Conservation (phyloP, 2,113 vertebrate genomes). For the Zosterops pallidus region DNA sequence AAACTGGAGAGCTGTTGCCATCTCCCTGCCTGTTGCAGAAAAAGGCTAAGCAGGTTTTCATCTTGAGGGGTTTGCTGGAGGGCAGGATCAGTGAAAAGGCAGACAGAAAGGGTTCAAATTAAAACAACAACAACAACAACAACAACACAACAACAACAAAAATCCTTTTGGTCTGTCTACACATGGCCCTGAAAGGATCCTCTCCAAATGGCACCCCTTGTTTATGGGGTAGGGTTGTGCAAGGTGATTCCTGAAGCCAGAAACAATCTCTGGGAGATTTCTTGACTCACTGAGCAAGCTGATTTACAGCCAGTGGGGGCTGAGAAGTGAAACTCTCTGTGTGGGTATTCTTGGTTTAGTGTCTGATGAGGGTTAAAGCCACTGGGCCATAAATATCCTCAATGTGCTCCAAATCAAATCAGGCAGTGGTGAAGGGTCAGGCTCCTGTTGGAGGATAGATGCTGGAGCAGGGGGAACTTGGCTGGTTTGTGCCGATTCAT, state of each 20-base stretch:
- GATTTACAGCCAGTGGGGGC: not conserved
- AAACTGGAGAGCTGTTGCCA: not conserved
- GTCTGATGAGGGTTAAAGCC: not conserved
- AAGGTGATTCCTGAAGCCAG: not conserved
- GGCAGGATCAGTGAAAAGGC: not conserved
- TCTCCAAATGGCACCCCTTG: not conserved
- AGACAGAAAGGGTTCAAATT: not conserved
- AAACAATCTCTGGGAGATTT: not conserved
- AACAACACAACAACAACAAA: not conserved
- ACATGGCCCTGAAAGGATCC: not conserved
- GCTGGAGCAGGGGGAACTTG: not conserved
- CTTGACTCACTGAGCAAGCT: not conserved
- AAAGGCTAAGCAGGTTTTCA: conserved; percentile 53
- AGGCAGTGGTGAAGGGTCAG: not conserved
- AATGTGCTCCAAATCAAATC: not conserved
- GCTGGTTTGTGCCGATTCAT: not conserved
- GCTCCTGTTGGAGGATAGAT: not conserved
- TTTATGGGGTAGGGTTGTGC: not conserved
- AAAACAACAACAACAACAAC: not conserved
- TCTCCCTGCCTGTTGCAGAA: not conserved
- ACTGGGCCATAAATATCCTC: conserved; percentile 21
- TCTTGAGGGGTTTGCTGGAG: conserved; percentile 47
- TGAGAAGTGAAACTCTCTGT: not conserved
- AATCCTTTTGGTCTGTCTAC: not conserved
- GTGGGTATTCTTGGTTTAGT: not conserved